These are phyloP conservation scores for Candidula unifasciata DNA, from an alignment of 2,888 invertebrate species.

Conservation along the genomic window DNA sequence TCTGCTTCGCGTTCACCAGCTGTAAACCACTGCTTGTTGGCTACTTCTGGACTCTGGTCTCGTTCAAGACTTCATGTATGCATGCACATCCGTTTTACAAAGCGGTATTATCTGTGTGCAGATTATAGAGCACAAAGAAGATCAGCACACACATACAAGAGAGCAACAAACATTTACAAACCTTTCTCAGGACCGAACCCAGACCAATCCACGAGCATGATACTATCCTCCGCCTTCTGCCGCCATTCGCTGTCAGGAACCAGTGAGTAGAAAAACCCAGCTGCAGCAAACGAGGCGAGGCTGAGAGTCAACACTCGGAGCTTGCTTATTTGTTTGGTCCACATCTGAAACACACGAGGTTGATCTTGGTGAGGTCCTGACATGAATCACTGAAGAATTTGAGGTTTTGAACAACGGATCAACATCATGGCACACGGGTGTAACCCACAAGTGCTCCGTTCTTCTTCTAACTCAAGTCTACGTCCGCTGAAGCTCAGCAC, in stretches of 20 bases:
- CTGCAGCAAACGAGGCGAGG: neutral
- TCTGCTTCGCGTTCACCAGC: no score
- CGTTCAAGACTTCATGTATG: no score
- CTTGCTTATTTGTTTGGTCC: neutral
- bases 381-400: no score
- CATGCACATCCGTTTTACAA: no score
- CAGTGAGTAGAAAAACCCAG: neutral
- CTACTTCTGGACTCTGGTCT: no score
- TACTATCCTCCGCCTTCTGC: conserved; percentile 23
- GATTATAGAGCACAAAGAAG: neutral
- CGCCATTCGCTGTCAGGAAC: neutral
- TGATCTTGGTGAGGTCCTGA: neutral
- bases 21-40: no score
- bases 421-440: no score
- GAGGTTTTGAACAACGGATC: no score
- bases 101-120: no score
- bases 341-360: neutral
- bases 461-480: no score
- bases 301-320: neutral
- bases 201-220: conserved; percentile 39
- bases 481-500: no score
- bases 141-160: neutral
- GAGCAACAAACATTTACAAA: neutral
- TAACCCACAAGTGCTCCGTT: no score
- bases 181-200: conserved; percentile 49